Base-by-base conservation (phyloP, 2,888 invertebrate species). In the Laspeyria flexula region DNA sequence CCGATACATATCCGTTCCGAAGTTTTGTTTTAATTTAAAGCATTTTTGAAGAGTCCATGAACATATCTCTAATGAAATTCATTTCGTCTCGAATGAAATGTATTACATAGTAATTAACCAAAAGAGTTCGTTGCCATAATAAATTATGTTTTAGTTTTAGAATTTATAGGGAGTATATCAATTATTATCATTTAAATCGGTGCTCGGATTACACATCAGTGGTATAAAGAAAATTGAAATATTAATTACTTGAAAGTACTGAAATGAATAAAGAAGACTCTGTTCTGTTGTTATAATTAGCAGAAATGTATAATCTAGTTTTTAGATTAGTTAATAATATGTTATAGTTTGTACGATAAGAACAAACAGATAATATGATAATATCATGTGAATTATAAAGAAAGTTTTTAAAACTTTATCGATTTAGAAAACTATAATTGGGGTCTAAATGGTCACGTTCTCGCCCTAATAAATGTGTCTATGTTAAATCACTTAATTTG, bases 111-210 rank as follows among this genome's bases (percentile, higher is more conserved):
- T n/a, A n/a, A n/a, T n/a, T n/a, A 85, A 88, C 85, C 86, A 87
- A 90, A 87, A 83, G 68, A 81, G 76, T 82, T 72, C 76, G 88
- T 86, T 88, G 88, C 88, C 88, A 89, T 89, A 88, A 75, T 83
- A 85, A 66, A 56, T 62, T 73, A 71, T 42, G 71, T 80, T 78
- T 53, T 83, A 82, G 79, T 60, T 74, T 79, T 81, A 85, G 71
- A 73, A 75, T 38, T 70, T 70, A 69, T 75, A 79, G 71, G 61
- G 63, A 59, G 63, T 70, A 61, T 72, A 77, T 75, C 71, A 73
- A 69, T 75, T 73, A 74, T 60, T 77, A 71, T 80, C 67, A 75
- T 79, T 77, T 63, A 80, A 75, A 79, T 84, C 83, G 88, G 89
- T 90, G 88, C 90, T 90, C 83, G 83, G 77, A 83, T 77, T 74